phyloP scores from a whole-genome alignment of 2,888 invertebrate species.

The Drosophila koepferae region DNA sequence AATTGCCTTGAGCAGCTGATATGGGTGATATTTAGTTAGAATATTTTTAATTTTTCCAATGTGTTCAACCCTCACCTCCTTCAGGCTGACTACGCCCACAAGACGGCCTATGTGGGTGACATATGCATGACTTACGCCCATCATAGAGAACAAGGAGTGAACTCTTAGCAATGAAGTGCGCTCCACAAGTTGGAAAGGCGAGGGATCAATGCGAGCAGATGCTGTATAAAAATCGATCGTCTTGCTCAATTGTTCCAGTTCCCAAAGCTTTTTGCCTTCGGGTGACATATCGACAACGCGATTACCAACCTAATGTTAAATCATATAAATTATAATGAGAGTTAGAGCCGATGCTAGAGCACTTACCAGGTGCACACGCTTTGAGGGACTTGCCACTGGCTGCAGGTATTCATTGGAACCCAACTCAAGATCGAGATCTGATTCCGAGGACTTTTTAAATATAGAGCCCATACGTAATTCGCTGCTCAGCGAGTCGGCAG shows the following conservation, averaged over 20 bases:
- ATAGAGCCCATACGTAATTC: slow-evolving; percentile 94
- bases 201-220: slow-evolving; percentile 93
- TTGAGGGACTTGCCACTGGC: slow-evolving; percentile 89
- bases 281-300: slow-evolving; percentile 96
- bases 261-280: slow-evolving; percentile 97
- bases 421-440: slow-evolving; percentile 89
- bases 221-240: slow-evolving; percentile 89
- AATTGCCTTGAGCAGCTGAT: slow-evolving; percentile 92
- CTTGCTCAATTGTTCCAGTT: slow-evolving; percentile 94
- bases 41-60: neutral
- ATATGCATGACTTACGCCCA: slow-evolving; percentile 98
- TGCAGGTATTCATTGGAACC: slow-evolving; percentile 85
- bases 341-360: neutral
- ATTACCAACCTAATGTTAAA: slow-evolving; percentile 85
- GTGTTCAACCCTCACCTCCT: slow-evolving; percentile 89
- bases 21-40: neutral
- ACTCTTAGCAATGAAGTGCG: slow-evolving; percentile 96
- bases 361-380: slow-evolving; percentile 94
- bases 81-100: slow-evolving; percentile 97
- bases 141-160: slow-evolving; percentile 98
- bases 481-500: slow-evolving; percentile 87
- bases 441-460: slow-evolving; percentile 94
- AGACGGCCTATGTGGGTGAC: slow-evolving; percentile 98
- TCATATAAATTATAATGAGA: slow-evolving; percentile 68
- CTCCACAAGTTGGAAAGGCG: slow-evolving; percentile 98